These are phyloP conservation scores for Corythaeola cristata DNA, from an alignment of 2,113 vertebrate genomes.

Conservation along the genomic window DNA sequence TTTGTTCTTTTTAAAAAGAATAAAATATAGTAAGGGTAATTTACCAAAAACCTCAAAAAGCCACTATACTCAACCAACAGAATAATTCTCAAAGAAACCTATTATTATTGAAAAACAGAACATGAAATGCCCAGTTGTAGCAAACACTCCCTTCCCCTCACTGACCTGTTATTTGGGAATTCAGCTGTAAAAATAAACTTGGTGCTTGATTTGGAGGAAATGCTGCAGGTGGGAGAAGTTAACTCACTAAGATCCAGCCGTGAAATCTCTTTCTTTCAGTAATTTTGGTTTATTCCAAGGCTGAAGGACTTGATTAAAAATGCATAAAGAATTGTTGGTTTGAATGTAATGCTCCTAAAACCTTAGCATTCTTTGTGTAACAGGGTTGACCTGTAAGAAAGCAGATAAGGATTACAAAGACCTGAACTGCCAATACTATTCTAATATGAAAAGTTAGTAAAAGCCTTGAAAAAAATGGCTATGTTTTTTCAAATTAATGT, in stretches of 20 bases:
- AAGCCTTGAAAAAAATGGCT: not conserved
- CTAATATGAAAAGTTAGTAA: not conserved
- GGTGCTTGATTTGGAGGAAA: not conserved
- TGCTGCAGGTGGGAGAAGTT: not conserved
- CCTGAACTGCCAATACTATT: not conserved
- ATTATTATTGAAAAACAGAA: not conserved
- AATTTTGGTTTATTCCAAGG: not conserved
- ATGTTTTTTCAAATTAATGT: not conserved
- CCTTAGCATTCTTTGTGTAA: not conserved
- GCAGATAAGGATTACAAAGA: not conserved
- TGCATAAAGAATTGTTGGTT: not conserved
- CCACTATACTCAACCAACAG: fast-evolving
- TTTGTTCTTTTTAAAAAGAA: not conserved
- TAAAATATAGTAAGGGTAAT: not conserved
- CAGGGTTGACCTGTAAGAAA: not conserved
- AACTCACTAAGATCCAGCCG: not conserved
- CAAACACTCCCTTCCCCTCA: not conserved
- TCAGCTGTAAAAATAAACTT: slow-evolving; percentile 3
- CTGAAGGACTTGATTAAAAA: not conserved
- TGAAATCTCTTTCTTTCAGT: not conserved
- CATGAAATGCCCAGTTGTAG: not conserved
- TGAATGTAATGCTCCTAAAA: not conserved
- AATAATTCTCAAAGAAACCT: not conserved
- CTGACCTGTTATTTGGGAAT: not conserved
- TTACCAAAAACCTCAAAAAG: not conserved